phyloP scores from a whole-genome alignment of 1,140 invertebrate genomes.

The Drosophila repleta region DNA sequence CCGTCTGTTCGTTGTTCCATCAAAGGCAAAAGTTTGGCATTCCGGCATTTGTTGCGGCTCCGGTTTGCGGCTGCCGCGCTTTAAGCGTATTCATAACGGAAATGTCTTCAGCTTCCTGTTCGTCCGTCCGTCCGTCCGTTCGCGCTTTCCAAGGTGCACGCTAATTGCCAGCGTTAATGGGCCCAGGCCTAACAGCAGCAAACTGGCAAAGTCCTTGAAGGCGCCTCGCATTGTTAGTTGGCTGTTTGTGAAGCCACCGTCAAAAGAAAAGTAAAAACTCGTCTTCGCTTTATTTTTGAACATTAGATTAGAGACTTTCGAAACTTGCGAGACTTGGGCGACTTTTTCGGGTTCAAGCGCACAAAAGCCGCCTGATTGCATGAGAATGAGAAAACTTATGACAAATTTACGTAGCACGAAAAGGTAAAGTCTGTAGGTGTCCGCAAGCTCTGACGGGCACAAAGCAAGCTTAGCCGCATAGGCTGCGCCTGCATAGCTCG shows the following conservation, averaged over 20 bases:
- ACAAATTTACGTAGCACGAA: constrained; percentile 40
- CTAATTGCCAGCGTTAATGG: constrained; percentile 79
- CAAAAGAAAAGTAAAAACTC: constrained; percentile 19
- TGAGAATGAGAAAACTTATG: constrained; percentile 24
- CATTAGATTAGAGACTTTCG: constrained; percentile 65
- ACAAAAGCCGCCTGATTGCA: constrained; percentile 43
- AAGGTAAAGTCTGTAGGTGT: constrained; percentile 1
- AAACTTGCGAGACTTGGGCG: neutral
- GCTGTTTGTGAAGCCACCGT: constrained; percentile 1
- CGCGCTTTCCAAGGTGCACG: constrained; percentile 56
- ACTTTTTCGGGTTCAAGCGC: constrained; percentile 26
- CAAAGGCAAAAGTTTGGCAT: constrained; percentile 69
- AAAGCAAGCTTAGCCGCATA: neutral
- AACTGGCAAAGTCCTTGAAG: constrained; percentile 8
- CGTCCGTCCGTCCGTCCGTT: neutral
- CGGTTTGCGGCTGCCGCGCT: constrained; percentile 36
- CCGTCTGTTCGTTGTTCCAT: constrained; percentile 40
- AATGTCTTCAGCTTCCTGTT: constrained; percentile 57
- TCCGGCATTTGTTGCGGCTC: constrained; percentile 37
- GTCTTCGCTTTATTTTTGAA: constrained; percentile 30
- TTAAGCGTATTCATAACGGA: constrained; percentile 68
- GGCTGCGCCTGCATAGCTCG: neutral
- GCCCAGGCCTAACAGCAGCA: constrained; percentile 27
- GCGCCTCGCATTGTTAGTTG: constrained; percentile 30
- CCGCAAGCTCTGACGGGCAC: neutral